Percentiles rank a stretch among this genome's conserved stretches.
phyloP scores from a whole-genome alignment of 2,113 vertebrate genomes.

The Orientallactaga bullata region DNA sequence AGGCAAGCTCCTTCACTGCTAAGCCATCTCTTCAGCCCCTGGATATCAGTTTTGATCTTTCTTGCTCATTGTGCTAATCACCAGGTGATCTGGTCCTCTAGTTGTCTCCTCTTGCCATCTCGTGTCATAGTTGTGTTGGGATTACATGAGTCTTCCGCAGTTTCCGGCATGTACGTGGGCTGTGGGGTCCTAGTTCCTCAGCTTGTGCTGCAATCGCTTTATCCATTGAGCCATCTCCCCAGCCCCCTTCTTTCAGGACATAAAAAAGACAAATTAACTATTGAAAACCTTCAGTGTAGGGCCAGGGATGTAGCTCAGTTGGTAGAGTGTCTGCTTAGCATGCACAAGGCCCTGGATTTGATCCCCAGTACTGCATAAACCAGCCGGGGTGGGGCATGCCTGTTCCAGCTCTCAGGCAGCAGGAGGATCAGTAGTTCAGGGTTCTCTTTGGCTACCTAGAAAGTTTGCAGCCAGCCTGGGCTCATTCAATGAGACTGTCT shows the following conservation, averaged over 20 bases:
- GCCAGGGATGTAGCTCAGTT: not conserved
- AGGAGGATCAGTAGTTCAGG: not conserved
- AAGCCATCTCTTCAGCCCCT: no score
- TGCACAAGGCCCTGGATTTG: not conserved
- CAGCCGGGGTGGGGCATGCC: not conserved
- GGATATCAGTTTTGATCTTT: no score
- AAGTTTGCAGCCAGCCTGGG: not conserved
- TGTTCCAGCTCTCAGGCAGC: not conserved
- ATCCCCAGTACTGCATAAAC: not conserved
- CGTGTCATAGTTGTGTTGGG: no score
- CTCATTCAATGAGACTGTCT: not conserved
- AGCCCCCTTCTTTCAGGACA: not conserved
- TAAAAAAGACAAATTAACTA: not conserved
- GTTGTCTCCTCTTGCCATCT: no score
- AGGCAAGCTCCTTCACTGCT: no score
- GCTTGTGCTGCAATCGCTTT: no score
- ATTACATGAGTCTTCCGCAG: no score
- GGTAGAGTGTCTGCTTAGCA: not conserved
- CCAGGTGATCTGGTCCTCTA: no score
- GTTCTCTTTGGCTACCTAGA: not conserved
- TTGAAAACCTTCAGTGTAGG: not conserved
- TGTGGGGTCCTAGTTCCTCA: no score
- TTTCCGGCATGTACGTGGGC: no score
- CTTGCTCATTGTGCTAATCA: no score
- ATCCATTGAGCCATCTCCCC: no score